Evolutionary conservation across 37 sponge, comb jelly and placozoan genomes (phyloP).

Genomic region (Halichondria panicea): DNA sequence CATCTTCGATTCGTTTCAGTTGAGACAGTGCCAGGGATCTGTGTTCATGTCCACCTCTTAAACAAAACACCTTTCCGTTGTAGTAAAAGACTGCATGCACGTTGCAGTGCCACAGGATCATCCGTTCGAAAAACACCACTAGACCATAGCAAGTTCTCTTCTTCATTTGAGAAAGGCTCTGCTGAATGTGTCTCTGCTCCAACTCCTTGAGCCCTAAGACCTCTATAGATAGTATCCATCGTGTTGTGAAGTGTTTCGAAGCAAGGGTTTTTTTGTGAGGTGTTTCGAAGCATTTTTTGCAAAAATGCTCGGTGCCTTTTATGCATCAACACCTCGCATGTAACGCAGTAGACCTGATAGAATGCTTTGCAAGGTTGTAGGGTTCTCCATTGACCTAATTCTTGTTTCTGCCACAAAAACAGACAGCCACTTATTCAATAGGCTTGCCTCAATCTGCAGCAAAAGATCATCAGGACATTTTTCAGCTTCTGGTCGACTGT

Average conservation of each 20-base stretch:
- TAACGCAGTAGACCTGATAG: background rate
- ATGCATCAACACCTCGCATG: background rate
- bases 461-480: background rate
- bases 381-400: background rate
- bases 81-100: slow-evolving; percentile 4
- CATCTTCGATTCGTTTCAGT: too few species aligned
- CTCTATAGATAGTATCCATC: background rate
- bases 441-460: background rate
- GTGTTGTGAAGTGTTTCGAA: background rate
- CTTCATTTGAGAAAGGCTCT: slow-evolving; percentile 1
- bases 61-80: slow-evolving; percentile 3
- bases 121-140: background rate
- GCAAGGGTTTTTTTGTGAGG: too few species aligned
- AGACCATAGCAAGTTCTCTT: background rate
- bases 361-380: background rate
- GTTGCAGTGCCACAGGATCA: background rate
- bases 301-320: background rate
- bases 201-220: slow-evolving; percentile 1
- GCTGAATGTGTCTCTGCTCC: background rate
- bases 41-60: background rate
- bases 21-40: too few species aligned
- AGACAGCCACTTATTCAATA: background rate
- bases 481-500: background rate
- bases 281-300: background rate
- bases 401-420: background rate